Base-by-base conservation (phyloP, 2,113 vertebrate species). In the Salvelinus sp. region DNA sequence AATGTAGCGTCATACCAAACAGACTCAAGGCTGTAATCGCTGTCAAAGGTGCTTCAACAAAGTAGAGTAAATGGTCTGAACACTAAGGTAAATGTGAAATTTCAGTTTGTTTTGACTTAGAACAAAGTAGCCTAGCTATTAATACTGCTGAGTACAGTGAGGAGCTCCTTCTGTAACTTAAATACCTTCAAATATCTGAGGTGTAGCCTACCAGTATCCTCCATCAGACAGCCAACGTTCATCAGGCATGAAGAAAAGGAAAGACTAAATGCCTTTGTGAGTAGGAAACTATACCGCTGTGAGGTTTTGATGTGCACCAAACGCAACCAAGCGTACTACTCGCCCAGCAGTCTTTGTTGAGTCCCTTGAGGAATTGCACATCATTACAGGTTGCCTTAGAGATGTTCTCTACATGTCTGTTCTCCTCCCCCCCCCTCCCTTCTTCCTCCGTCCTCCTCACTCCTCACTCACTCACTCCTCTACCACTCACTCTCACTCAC, bases 311-410 rank as follows among this genome's bases (percentile, higher is more conserved):
- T 67, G 28, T 33, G 66, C 30, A n/a, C 5, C n/a, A 25, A 69
- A 30, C 6, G 10, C 64, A 25, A 30, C 64, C 5, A 28, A 28
- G 64, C 25, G 6, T 4, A 16, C 13, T 66, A 28, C 16, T 6
- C 16, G 33, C n/a, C 16, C 9, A 12, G 18, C 28, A 25, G 25
- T 67, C 27, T 5, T 28, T 14, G 4, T 27, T n/a, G 28, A 6
- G 33, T 68, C 66, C 66, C 18, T 68, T 68, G 18, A 44, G 66
- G 66, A 68, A 20, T 38, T 14, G 28, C 2, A 68, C 20, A 68
- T 68, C 30, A 20, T 69, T 38, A 69, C 66, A 69, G 30, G 66
- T 69, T 69, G 66, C 66, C 66, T 44, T 69, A 44, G 30, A 68
- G 27, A 44, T 22, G 28, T 28, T 1, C 65, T 67, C 25, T 6